phyloP scores from a whole-genome alignment of 2,888 invertebrate genomes.

The Allophyes oxyacanthae region DNA sequence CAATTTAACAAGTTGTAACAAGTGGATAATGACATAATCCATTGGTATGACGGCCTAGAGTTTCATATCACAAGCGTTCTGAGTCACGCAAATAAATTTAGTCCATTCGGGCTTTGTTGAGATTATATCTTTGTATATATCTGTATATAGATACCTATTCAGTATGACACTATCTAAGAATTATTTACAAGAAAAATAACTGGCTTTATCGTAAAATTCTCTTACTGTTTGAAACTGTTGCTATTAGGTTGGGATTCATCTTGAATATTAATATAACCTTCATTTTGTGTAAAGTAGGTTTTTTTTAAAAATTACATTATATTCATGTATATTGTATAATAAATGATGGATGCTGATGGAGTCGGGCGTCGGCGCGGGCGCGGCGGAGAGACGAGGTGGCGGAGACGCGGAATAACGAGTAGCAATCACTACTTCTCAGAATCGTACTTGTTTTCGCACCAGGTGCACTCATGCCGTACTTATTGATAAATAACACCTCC shows the following conservation, averaged over 20 bases:
- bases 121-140: slow-evolving; percentile 54
- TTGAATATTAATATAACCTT: slow-evolving; percentile 14
- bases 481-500: slow-evolving; percentile 58
- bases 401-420: slow-evolving; percentile 60
- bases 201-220: slow-evolving; percentile 4
- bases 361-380: slow-evolving; percentile 6
- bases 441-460: slow-evolving; percentile 75
- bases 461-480: slow-evolving; percentile 73
- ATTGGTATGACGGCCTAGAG: slow-evolving; percentile 64
- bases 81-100: slow-evolving; percentile 76
- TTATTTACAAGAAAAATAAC: slow-evolving; percentile 17
- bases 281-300: slow-evolving; percentile 3
- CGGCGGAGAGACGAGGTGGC: slow-evolving; percentile 35
- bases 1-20: slow-evolving; percentile 73
- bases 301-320: neutral
- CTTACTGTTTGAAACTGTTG: slow-evolving; percentile 13
- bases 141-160: too few relatives aligned
- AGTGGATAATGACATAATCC: slow-evolving; percentile 82
- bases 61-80: slow-evolving; percentile 69
- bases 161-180: slow-evolving; percentile 34
- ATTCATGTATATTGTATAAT: slow-evolving; percentile 10
- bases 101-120: slow-evolving; percentile 50
- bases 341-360: slow-evolving; percentile 48
- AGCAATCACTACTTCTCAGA: slow-evolving; percentile 79
- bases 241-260: slow-evolving; percentile 3